Conservation (phyloP, 92 coral and sea anemone genomes). For the Desmophyllum pertusum region DNA sequence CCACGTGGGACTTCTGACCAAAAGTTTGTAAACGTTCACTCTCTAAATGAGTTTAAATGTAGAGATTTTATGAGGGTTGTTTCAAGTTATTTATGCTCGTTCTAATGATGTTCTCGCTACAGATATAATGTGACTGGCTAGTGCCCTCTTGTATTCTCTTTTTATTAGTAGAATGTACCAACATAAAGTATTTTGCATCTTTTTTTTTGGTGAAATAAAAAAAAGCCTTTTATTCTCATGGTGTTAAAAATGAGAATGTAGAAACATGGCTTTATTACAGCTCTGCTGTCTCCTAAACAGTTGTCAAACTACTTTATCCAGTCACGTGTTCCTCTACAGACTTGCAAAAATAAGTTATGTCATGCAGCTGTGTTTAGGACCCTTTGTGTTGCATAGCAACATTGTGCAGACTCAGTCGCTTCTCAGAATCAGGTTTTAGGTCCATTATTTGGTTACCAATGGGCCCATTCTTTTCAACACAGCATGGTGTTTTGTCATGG, state of each 20-base stretch:
- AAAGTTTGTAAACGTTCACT: conserved; percentile 20
- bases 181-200: conserved; percentile 37
- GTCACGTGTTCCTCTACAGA: not conserved
- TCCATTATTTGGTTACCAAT: not conserved
- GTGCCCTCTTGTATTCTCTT: conserved; percentile 20
- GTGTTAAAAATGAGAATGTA: not conserved
- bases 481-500: not conserved
- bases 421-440: not conserved
- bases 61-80: conserved; percentile 47
- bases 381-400: not conserved
- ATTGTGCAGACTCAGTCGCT: not conserved
- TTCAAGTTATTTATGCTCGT: conserved; percentile 47
- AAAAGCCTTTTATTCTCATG: not conserved
- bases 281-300: not conserved
- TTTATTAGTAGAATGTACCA: conserved; percentile 31
- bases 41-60: conserved; percentile 39
- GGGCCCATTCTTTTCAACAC: no score
- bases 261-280: not conserved
- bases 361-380: not conserved
- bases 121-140: not conserved
- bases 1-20: conserved; percentile 5
- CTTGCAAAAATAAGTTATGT: not conserved
- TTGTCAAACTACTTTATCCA: not conserved
- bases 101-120: conserved; percentile 20
- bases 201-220: not conserved